Evolutionary conservation across 2,797 vertebrate species (phyloP).

Genomic region (Crocodylus rhombifer): DNA sequence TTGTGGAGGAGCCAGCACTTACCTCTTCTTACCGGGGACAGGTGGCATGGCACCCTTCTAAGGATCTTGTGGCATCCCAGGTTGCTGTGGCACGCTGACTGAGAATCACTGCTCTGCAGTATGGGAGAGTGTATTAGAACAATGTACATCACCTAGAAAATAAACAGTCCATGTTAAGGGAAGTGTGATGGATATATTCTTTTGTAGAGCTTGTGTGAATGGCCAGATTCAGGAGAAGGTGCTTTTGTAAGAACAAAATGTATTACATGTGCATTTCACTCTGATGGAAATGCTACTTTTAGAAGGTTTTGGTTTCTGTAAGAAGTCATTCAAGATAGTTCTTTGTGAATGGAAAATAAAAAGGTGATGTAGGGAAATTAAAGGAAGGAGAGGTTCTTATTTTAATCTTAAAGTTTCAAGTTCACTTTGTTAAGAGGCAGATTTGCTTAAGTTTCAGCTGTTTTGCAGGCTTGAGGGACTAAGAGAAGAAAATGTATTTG

Average conservation of each 20-base stretch:
- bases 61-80: no score
- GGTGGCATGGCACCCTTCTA: no score
- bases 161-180: not conserved
- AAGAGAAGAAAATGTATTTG: not conserved
- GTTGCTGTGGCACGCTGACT: no score
- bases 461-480: not conserved
- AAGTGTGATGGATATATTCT: not conserved
- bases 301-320: not conserved
- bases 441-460: not conserved
- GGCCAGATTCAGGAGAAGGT: no score
- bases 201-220: not conserved
- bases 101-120: no score
- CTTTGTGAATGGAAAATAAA: not conserved
- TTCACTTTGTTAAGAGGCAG: not conserved
- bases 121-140: not conserved
- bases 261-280: not conserved
- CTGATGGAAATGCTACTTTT: not conserved
- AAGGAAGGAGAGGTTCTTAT: constrained; percentile 2
- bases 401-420: not conserved
- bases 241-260: not conserved
- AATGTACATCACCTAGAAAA: not conserved
- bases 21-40: no score
- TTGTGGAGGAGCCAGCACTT: no score
- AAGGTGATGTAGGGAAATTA: not conserved
- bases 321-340: not conserved